Evolutionary conservation across 2,113 vertebrate genomes (phyloP).

Genomic region (Myotis yumanensis): DNA sequence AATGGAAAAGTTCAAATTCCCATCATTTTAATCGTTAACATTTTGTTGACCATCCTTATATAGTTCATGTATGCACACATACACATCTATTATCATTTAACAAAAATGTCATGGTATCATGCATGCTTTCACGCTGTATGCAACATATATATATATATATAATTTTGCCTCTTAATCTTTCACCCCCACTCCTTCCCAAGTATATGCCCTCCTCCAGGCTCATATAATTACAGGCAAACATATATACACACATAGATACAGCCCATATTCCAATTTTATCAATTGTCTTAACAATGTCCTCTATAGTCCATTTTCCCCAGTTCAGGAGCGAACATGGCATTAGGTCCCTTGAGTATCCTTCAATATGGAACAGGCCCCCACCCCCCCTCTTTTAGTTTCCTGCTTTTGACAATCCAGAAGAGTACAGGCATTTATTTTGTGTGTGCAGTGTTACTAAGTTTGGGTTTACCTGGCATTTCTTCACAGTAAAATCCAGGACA

Average conservation of each 20-base stretch:
- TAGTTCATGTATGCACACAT: background rate
- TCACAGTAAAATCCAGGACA: background rate
- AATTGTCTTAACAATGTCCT: background rate
- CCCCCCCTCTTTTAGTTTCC: background rate
- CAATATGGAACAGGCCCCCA: background rate
- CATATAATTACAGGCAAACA: background rate
- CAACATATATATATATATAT: background rate
- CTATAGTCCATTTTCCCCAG: background rate
- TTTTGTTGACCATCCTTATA: background rate
- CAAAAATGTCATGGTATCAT: background rate
- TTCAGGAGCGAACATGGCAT: background rate
- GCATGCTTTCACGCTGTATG: background rate
- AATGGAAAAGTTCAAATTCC: constrained; percentile 34
- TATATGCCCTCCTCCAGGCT: background rate
- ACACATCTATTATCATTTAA: background rate
- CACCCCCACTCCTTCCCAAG: background rate
- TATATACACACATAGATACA: background rate
- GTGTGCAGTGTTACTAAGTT: background rate
- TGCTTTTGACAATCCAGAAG: background rate
- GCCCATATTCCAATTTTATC: background rate
- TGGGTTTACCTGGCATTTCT: background rate
- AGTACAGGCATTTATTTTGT: background rate
- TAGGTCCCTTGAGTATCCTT: background rate
- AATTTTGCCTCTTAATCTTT: background rate
- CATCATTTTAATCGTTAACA: background rate